Conservation (phyloP, 1,140 invertebrate species). For the Drosophila chauvacae region DNA sequence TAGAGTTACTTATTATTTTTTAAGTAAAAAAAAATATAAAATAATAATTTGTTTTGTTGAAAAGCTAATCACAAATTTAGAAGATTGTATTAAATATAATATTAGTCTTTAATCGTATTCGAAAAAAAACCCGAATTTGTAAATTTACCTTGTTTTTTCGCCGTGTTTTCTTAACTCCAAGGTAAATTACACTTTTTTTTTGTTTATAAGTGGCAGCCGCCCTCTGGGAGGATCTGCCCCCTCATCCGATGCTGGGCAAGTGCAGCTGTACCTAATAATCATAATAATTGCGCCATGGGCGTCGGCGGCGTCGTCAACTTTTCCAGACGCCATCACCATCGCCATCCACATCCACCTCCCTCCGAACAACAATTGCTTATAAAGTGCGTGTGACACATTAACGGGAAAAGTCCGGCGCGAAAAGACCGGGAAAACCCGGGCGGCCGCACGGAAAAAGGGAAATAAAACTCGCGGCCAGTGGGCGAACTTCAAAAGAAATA, state of each 20-base stretch:
- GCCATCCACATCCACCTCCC: neutral
- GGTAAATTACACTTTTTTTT: constrained; percentile 77
- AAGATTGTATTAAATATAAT: neutral
- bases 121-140: too few species aligned
- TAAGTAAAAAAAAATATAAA: neutral
- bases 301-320: constrained; percentile 75
- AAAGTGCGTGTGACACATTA: constrained; percentile 84
- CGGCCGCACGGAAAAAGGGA: constrained; percentile 62
- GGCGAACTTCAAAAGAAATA: constrained; percentile 81
- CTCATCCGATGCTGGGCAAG: constrained; percentile 45
- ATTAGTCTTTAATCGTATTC: neutral
- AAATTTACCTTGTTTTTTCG: neutral
- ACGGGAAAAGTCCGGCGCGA: constrained; percentile 57
- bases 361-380: constrained; percentile 77
- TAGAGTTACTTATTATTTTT: neutral
- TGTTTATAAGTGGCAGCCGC: constrained; percentile 72
- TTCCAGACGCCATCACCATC: constrained; percentile 71
- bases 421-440: constrained; percentile 47
- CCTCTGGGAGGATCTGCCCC: constrained; percentile 49
- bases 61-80: neutral
- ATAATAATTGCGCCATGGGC: constrained; percentile 82
- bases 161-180: constrained; percentile 32
- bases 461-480: constrained; percentile 70
- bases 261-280: constrained; percentile 83
- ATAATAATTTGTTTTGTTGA: neutral